Percentiles rank a stretch among this genome's conserved stretches.
Conservation (phyloP, 2,797 vertebrate species). For the Mus spretus region DNA sequence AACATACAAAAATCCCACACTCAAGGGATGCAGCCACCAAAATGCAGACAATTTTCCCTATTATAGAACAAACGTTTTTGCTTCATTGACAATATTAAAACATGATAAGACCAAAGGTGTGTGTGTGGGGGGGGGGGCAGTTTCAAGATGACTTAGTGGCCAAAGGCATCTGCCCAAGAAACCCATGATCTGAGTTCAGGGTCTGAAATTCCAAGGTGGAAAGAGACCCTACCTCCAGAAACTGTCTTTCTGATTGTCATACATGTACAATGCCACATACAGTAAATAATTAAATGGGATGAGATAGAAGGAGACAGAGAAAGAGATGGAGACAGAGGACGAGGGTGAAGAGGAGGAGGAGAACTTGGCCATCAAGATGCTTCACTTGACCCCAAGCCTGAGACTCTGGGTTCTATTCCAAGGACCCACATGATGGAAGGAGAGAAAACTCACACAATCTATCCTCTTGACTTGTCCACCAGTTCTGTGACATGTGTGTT, state of each 20-base stretch:
- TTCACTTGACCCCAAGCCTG: background rate
- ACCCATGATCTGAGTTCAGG: background rate
- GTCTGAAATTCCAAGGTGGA: background rate
- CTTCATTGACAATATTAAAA: background rate
- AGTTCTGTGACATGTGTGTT: background rate
- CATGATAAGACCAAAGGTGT: background rate
- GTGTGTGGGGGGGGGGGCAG: fast-evolving
- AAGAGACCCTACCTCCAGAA: background rate
- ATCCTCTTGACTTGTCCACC: background rate
- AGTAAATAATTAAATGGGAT: background rate
- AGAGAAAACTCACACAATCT: background rate
- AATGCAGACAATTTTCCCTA: background rate
- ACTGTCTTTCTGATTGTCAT: too few relatives aligned
- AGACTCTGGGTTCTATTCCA: background rate
- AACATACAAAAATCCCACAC: background rate
- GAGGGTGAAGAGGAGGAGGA: too few relatives aligned
- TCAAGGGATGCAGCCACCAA: background rate
- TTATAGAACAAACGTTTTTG: background rate
- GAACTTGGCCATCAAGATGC: background rate
- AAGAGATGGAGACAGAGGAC: too few relatives aligned
- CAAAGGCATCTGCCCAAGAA: background rate
- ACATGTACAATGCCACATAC: background rate
- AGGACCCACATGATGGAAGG: background rate
- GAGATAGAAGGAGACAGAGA: too few relatives aligned
- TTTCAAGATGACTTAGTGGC: background rate